A percentile compares a stretch with the other conserved stretches of the same genome.
phyloP scores from a whole-genome alignment of 1,140 invertebrate genomes.

The Maniola jurtina region DNA sequence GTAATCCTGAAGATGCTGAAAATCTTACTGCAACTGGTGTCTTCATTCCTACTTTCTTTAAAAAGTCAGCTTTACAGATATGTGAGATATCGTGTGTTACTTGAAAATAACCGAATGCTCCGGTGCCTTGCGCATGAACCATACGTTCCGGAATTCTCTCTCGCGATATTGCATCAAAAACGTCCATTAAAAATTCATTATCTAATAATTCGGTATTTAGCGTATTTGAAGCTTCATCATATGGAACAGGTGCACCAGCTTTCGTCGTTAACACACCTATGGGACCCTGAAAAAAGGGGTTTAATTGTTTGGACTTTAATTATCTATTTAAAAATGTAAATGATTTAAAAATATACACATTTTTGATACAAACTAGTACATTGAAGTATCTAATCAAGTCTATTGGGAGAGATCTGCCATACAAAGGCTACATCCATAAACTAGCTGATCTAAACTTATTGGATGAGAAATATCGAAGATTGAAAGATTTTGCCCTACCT shows the following conservation, averaged over 20 bases:
- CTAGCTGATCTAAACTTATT: no score
- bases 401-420: no score
- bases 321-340: not conserved
- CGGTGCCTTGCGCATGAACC: conserved; percentile 96
- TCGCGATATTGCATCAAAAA: conserved; percentile 92
- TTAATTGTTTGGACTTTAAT: no score
- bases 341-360: no score
- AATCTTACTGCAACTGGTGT: conserved; percentile 87
- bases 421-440: no score
- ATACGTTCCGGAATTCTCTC: conserved; percentile 97
- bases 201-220: conserved; percentile 82
- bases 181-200: conserved; percentile 92
- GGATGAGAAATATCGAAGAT: no score
- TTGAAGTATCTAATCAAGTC: no score
- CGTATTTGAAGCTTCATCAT: conserved; percentile 79
- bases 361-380: no score
- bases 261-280: conserved; percentile 89
- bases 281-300: conserved; percentile 82
- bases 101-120: conserved; percentile 97
- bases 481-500: no score
- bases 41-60: conserved; percentile 89
- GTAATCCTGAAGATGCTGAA: conserved; percentile 93
- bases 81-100: conserved; percentile 94
- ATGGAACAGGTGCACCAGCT: conserved; percentile 88
- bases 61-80: conserved; percentile 92